Conservation (phyloP, 2,113 vertebrate genomes). For the Colistium nudipinnis region DNA sequence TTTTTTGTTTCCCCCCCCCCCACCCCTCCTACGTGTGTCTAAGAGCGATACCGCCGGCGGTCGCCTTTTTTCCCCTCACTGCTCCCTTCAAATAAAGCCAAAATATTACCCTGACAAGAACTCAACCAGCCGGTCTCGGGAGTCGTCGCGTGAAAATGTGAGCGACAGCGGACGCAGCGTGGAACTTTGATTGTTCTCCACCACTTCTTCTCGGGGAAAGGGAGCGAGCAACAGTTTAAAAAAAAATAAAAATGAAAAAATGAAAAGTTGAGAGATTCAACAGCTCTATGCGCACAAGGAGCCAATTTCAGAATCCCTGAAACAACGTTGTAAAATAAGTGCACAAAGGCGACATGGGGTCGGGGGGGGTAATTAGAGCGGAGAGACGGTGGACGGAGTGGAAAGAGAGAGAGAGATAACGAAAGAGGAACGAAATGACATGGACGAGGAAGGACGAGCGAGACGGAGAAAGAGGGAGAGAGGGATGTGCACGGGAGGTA, state of each 20-base stretch:
- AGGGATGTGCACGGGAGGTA: conserved; percentile 45
- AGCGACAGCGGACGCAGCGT: conserved; percentile 26
- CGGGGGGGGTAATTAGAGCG: conserved; percentile 42
- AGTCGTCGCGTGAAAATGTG: conserved; percentile 25
- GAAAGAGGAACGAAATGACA: conserved; percentile 41
- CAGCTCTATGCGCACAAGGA: conserved; percentile 36
- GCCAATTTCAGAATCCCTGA: background rate
- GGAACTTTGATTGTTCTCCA: conserved; percentile 42
- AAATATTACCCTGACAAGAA: conserved; percentile 22
- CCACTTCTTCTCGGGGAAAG: conserved; percentile 17
- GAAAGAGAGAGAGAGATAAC: conserved; percentile 37
- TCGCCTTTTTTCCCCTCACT: background rate
- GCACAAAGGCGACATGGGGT: conserved; percentile 1
- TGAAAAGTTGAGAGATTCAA: too few species aligned
- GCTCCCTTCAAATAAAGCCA: conserved; percentile 8
- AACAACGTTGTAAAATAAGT: conserved; percentile 9
- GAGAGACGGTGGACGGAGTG: conserved; percentile 8
- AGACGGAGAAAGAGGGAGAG: conserved; percentile 1
- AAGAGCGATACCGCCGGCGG: background rate
- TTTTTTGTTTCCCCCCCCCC: background rate
- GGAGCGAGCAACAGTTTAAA: conserved; percentile 45
- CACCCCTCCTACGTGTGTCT: background rate
- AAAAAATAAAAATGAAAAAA: conserved; percentile 47
- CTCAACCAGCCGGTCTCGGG: conserved; percentile 17
- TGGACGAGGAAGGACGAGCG: conserved; percentile 43